phyloP scores from a whole-genome alignment of 1,140 invertebrate genomes.

The Pachypeltis micranthus region DNA sequence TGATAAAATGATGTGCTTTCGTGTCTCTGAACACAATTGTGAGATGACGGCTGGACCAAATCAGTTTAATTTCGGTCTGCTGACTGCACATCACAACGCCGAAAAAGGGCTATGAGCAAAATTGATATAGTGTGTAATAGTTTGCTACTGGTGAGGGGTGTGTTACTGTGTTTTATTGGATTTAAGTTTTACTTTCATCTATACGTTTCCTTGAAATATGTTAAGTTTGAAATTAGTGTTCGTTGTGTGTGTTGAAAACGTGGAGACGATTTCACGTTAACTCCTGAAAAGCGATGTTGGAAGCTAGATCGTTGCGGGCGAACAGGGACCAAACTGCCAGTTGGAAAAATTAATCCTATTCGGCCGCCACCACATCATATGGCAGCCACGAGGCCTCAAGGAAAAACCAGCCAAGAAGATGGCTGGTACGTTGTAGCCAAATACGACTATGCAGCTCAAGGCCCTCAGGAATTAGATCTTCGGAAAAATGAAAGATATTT shows the following conservation, averaged over 20 bases:
- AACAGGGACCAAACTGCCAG: slow-evolving; percentile 29
- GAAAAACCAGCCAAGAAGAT: slow-evolving; percentile 64
- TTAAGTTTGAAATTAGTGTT: slow-evolving; percentile 44
- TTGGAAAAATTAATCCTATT: slow-evolving; percentile 35
- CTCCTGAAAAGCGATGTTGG: slow-evolving; percentile 36
- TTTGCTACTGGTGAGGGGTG: no score
- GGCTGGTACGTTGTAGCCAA: slow-evolving; percentile 92
- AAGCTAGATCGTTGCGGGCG: slow-evolving; percentile 36
- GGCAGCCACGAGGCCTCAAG: slow-evolving; percentile 37
- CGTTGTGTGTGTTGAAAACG: slow-evolving; percentile 13
- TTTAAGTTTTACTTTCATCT: no score
- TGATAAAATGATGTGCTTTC: no score
- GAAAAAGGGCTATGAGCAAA: no score
- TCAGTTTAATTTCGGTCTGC: no score
- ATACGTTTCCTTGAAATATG: slow-evolving; percentile 38
- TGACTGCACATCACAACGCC: no score
- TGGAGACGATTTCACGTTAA: slow-evolving; percentile 10
- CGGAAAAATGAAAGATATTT: slow-evolving; percentile 95
- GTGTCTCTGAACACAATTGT: no score
- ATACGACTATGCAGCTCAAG: slow-evolving; percentile 96
- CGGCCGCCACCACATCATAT: slow-evolving; percentile 36
- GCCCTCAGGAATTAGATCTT: slow-evolving; percentile 90
- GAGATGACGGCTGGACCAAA: no score
- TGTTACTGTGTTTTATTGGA: no score
- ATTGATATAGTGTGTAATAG: no score